These are phyloP conservation scores for Xiphophorus birchmanni DNA, from an alignment of 2,797 vertebrate species.

Conservation along the genomic window DNA sequence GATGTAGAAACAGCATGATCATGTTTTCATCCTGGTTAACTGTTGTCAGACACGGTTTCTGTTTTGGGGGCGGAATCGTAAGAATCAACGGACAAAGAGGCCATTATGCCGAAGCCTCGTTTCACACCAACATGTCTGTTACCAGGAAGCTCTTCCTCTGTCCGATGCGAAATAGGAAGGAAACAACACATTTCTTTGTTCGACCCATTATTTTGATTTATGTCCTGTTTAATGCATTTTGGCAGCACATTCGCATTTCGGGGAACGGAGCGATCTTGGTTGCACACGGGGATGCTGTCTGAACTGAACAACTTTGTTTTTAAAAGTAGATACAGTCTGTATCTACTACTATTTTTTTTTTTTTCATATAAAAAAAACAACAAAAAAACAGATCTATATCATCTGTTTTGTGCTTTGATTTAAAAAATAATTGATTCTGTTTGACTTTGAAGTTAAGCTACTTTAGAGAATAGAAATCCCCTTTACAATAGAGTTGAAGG, in stretches of 20 bases:
- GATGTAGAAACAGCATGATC: neutral
- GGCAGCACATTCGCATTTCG: constrained; percentile 12
- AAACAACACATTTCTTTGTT: constrained; percentile 6
- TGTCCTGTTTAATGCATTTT: constrained; percentile 19
- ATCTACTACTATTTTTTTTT: no score
- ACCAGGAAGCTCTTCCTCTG: neutral
- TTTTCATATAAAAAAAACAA: no score
- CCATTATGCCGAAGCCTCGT: neutral
- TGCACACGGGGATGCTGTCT: constrained; percentile 1
- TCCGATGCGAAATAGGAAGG: neutral
- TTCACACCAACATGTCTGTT: neutral
- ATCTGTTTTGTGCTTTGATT: neutral
- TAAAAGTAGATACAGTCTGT: neutral
- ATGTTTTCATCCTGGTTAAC: neutral
- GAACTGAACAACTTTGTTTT: neutral
- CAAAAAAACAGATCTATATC: neutral
- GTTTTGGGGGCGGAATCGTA: neutral
- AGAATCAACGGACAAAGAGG: neutral
- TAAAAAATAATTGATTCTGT: neutral
- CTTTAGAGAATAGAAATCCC: neutral
- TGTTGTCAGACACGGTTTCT: neutral
- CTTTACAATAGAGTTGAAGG: neutral
- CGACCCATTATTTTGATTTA: neutral
- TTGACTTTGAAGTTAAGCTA: neutral
- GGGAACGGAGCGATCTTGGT: neutral